Base-by-base conservation (phyloP, 2,888 invertebrate genomes). In the Nomada ruficornis region DNA sequence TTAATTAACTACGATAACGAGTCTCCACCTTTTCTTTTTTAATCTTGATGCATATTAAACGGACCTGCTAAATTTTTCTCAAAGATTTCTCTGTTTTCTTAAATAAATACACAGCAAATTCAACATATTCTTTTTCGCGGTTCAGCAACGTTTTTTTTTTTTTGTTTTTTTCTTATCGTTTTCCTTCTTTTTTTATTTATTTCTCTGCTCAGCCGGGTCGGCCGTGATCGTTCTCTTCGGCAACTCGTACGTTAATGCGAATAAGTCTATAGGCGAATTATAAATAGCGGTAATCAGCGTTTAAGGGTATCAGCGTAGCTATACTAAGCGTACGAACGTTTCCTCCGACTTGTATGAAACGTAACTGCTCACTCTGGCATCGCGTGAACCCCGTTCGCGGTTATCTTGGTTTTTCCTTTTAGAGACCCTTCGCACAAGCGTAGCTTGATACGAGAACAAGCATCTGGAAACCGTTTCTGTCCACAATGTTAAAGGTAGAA, bases 291-390 rank as follows among this genome's bases (percentile, higher is more conserved):
- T 85, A 88, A 88, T 81, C 85, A 83, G 73, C 85, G 82, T 88
- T 88, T 67, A 88, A 88, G 87, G 84, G 80, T 86, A 89, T 88
- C 86, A 88, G 52, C 52, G 54, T 63, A 62, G 84, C 86, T 90
- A 86, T 82, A 20, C 89, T 88, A 89, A 87, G 84, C 89, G 86
- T 90, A 85, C 89, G 88, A 90, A 83, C 90, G 64, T 85, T 83
- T 81, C 79, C 84, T 73, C 70, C 75, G 64, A 77, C 72, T 67
- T 70, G 59, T 47, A 65, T 7, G 67, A 60, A 80, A 84, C 71
- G 80, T 77, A 72, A 10, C 59, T 84, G 86, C 84, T 87, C 85
- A 83, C 77, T 74, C 73, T 70, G 84, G 78, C 80, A 78, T 82
- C 77, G 74, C 73, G 68, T 62, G 50, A 70, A 79, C 57, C 64